phyloP scores from a whole-genome alignment of 2,797 vertebrate genomes.

The Malacoraja senta region DNA sequence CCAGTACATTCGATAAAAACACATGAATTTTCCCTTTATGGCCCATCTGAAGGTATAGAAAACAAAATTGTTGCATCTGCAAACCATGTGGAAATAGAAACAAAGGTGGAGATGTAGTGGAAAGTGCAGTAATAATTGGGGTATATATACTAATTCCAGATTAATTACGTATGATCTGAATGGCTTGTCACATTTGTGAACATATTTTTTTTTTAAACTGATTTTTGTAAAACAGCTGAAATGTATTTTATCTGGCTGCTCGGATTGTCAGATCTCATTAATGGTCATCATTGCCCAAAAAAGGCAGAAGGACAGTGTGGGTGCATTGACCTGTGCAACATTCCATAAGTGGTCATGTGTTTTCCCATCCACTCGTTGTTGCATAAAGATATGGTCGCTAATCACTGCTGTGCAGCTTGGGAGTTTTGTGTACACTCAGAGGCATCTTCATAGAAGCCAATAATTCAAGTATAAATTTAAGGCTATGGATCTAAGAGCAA shows the following conservation, averaged over 20 bases:
- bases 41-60: constrained; percentile 66
- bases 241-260: background rate
- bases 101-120: background rate
- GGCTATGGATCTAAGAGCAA: no score
- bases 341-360: constrained; percentile 80
- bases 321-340: constrained; percentile 65
- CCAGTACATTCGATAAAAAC: constrained; percentile 84
- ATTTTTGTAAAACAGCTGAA: no score
- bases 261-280: background rate
- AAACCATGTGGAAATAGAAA: background rate
- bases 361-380: constrained; percentile 67
- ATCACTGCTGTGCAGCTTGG: constrained; percentile 70
- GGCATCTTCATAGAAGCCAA: constrained; percentile 56
- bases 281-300: background rate
- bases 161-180: background rate
- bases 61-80: background rate
- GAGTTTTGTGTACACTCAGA: constrained; percentile 68
- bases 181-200: background rate
- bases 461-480: background rate
- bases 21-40: constrained; percentile 81
- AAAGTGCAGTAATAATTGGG: background rate
- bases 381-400: constrained; percentile 62
- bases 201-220: background rate
- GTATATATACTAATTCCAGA: background rate
- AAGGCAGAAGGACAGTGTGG: background rate